Evolutionary conservation across 2,888 invertebrate species (phyloP), one percentile per base, ranked within the genome.

Genomic region (Cataglyphis albicans): DNA sequence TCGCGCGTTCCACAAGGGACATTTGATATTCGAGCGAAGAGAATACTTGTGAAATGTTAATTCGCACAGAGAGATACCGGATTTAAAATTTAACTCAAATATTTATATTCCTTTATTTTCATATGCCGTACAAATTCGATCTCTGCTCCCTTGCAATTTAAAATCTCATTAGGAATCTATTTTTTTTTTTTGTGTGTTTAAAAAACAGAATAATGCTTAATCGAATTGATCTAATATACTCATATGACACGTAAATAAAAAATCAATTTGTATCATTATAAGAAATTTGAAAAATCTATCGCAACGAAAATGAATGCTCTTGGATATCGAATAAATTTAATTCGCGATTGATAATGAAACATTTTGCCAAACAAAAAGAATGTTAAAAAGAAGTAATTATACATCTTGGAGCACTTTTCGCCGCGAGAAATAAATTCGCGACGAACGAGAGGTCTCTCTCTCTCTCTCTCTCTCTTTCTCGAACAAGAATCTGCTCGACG

Each of bases 81-180:
- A 75, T 64, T 75, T 65, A 18, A 75, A 64, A 75, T 75, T 75
- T 35, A 75, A 64, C 12, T 75, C 74, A 64, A 75, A 75, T 64
- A 75, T 75, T 75, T 75, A 75, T 64, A 75, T 75, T 75, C 29
- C 64, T 48, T 44, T 64, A 64, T 48, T 61, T 41, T 63, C 44
- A 21, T 75, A 44, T 52, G 18, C 35, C 32, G 74, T 65, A 48
- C 35, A 48, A 75, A 75, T 48, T 59, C 74, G 65, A 72, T 57
- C 32, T 65, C 67, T 35, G 65, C 48, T 35, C 35, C 3, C 52
- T 2, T 7, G 7, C 2, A n/a, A n/a, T 52, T 52, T n/a, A 52
- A 52, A 52, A 52, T n/a, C 52, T 52, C 6, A 7, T 7, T 6
- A 52, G n/a, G 4, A 32, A 15, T 64, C 18, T 25, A 21, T 52